phyloP scores from a whole-genome alignment of 2,797 vertebrate genomes.

The Limnodromus scolopaceus region DNA sequence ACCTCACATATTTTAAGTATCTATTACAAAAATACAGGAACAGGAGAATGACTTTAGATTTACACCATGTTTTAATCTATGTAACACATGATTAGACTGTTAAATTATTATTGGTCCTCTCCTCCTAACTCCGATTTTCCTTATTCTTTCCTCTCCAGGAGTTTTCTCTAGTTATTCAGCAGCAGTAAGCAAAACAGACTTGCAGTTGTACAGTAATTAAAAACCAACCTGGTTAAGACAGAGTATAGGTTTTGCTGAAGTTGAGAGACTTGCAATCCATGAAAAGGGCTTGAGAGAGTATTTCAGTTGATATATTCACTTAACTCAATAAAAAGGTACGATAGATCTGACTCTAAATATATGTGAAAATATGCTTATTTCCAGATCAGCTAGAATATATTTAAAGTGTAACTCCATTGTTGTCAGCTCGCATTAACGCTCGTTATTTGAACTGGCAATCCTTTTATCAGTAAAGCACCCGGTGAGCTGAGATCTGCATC shows the following conservation, averaged over 20 bases:
- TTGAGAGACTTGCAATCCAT: not conserved
- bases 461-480: not conserved
- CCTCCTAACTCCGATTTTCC: not conserved
- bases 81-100: not conserved
- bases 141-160: not conserved
- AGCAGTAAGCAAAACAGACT: not conserved
- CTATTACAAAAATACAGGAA: not conserved
- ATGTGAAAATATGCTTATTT: slow-evolving; percentile 6
- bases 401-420: not conserved
- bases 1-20: not conserved
- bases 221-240: slow-evolving; percentile 3
- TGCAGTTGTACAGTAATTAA: not conserved
- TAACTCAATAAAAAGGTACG: not conserved
- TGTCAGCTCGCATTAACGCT: not conserved
- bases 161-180: not conserved
- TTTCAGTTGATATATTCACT: not conserved
- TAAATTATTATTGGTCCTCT: not conserved
- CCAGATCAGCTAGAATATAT: not conserved
- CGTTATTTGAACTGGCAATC: not conserved
- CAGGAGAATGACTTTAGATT: not conserved
- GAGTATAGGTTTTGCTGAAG: slow-evolving; percentile 14
- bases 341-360: slow-evolving; percentile 26
- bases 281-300: not conserved
- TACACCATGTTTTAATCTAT: not conserved
- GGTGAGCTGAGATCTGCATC: not conserved